A percentile compares a stretch with the other conserved stretches of the same genome.
These are phyloP conservation scores for Melanotus villosus DNA, from an alignment of 2,888 invertebrate species.

Conservation along the genomic window DNA sequence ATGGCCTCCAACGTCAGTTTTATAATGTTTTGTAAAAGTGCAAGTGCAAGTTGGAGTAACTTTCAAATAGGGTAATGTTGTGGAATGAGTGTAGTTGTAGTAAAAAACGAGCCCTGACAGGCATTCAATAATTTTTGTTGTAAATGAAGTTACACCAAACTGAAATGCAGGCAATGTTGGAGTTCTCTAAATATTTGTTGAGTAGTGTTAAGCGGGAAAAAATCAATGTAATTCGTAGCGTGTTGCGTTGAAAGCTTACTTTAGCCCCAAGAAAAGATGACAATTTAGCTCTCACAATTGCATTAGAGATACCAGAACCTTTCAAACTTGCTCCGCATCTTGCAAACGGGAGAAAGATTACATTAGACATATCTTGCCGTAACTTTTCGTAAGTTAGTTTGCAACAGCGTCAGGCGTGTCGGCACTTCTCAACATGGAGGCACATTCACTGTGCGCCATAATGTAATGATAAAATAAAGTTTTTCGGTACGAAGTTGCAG, in stretches of 20 bases:
- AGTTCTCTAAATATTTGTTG: slow-evolving; percentile 17
- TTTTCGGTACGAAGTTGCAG: slow-evolving; percentile 45
- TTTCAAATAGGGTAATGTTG: not conserved
- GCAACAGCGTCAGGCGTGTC: slow-evolving; percentile 49
- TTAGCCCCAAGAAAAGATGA: slow-evolving; percentile 33
- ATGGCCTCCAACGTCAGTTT: too few relatives aligned
- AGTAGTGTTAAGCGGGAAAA: slow-evolving; percentile 10
- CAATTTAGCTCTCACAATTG: slow-evolving; percentile 46
- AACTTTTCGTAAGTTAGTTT: slow-evolving; percentile 53
- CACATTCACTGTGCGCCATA: slow-evolving; percentile 45
- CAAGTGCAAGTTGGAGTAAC: too few relatives aligned
- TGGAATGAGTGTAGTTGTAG: too few relatives aligned
- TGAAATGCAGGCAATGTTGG: not conserved
- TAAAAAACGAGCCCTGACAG: not conserved
- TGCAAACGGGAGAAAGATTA: slow-evolving; percentile 50
- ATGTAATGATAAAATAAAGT: slow-evolving; percentile 55
- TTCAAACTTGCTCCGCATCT: slow-evolving; percentile 50
- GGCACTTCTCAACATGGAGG: slow-evolving; percentile 45
- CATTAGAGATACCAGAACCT: slow-evolving; percentile 49
- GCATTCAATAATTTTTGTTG: not conserved
- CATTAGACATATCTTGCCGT: slow-evolving; percentile 51
- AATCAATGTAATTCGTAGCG: slow-evolving; percentile 30
- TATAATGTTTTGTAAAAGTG: too few relatives aligned
- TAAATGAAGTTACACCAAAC: not conserved
- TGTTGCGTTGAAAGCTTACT: slow-evolving; percentile 36